Base-by-base conservation (phyloP, 2,797 vertebrate genomes). In the Distichodus sexfasciatus region DNA sequence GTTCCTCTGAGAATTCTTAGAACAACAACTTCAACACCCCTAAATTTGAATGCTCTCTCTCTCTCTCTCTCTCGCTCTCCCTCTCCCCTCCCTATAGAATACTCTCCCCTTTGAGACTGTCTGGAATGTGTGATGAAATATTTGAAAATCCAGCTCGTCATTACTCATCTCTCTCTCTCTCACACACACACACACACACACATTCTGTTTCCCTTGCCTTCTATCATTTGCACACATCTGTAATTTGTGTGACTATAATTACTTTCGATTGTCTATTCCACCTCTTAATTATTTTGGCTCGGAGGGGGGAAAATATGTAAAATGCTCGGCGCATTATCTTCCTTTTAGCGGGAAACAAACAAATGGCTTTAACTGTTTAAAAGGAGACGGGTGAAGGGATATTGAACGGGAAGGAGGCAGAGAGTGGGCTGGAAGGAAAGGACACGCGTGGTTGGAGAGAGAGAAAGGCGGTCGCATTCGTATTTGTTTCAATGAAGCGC, bases 1-100 rank as follows among this genome's bases (percentile, higher is more conserved):
- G 10, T 47, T n/a, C 62, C 43, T 66, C 17, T 44, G 59, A 38
- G 58, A 21, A 28, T 55, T 57, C 36, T 21, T 29, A n/a, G n/a
- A n/a, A n/a, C n/a, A n/a, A 33, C 48, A 29, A 29, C 43, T 53
- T 6, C 10, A 53, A 59, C 21, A 3, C 36, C 46, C 40, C 46
- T 51, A 35, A 60, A 24, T 54, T 33, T 58, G 23, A 58, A 26
- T 12, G 40, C 40, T 46, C 41, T 28, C 26, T 43, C 26, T 53
- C 2, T 38, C 33, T 38, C 33, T 38, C 54, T 23, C 17, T 57
- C 17, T 36, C 53, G 21, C 17, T 55, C 33, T 57, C 53, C 8
- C 17, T n/a, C 5, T 12, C 24, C 23, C 12, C 3, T 51, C 57
- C 47, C 44, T 44, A 28, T 7, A 68, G 50, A 67, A 73, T 61